Percentiles rank a stretch among this genome's conserved stretches.
Conservation (phyloP, 2,113 vertebrate species). For the Ctenomys sociabilis region DNA sequence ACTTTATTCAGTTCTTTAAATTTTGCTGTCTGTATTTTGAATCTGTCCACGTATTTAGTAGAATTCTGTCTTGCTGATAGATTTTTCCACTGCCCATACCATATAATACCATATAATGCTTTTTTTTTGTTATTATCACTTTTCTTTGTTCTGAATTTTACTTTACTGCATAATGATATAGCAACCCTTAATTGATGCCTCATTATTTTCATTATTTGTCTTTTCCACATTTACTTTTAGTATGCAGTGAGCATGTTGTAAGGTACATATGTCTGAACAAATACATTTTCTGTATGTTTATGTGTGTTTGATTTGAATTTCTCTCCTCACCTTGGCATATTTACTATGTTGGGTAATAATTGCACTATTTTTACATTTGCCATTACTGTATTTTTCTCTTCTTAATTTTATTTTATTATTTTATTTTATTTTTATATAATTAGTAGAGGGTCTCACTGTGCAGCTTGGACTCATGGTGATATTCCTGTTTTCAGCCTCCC, state of each 20-base stretch:
- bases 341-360: not conserved
- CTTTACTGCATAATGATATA: not conserved
- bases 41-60: not conserved
- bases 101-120: not conserved
- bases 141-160: not conserved
- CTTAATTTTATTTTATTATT: no score
- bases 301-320: not conserved
- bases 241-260: not conserved
- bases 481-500: no score
- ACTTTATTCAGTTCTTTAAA: not conserved
- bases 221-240: not conserved
- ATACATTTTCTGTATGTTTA: not conserved
- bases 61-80: not conserved
- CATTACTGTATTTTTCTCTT: not conserved
- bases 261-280: not conserved
- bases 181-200: not conserved
- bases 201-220: not conserved
- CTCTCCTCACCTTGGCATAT: not conserved
- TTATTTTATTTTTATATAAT: no score
- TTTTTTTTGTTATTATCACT: not conserved
- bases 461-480: no score
- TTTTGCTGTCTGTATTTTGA: not conserved
- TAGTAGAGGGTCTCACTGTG: no score
- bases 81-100: not conserved
- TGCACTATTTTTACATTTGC: not conserved